phyloP scores from a whole-genome alignment of 2,113 vertebrate genomes.

The Halichoerus grypus region DNA sequence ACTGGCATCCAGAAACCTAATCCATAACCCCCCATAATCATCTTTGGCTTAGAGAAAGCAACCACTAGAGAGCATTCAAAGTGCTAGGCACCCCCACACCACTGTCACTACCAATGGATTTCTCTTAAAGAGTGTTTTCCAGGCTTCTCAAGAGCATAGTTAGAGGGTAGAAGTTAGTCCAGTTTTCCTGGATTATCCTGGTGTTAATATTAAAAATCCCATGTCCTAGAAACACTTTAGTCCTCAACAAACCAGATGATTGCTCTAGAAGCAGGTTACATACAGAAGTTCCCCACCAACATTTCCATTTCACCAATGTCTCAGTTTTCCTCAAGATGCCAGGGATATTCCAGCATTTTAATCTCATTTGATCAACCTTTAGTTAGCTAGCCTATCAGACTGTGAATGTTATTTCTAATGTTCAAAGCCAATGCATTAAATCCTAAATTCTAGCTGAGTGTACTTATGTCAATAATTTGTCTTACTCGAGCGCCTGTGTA shows the following conservation, averaged over 20 bases:
- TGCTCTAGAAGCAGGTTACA: background rate
- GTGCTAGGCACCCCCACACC: background rate
- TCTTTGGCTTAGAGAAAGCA: background rate
- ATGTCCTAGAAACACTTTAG: background rate
- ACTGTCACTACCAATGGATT: background rate
- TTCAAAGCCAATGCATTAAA: background rate
- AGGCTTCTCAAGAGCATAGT: background rate
- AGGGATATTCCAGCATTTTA: background rate
- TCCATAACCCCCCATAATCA: background rate
- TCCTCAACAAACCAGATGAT: background rate
- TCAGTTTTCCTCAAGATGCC: background rate
- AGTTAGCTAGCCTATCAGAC: background rate
- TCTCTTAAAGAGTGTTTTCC: background rate
- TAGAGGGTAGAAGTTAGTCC: background rate
- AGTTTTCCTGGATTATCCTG: background rate
- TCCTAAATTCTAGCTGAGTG: background rate
- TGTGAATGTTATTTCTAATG: background rate
- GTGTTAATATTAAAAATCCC: background rate
- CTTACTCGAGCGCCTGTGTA: background rate
- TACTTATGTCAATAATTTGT: background rate
- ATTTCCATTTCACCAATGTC: background rate
- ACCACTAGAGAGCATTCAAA: background rate
- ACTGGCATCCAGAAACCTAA: background rate
- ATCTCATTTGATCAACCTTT: background rate
- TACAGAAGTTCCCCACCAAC: background rate